Base-by-base conservation (phyloP, 2,797 vertebrate species). In the Darevskia mixta region DNA sequence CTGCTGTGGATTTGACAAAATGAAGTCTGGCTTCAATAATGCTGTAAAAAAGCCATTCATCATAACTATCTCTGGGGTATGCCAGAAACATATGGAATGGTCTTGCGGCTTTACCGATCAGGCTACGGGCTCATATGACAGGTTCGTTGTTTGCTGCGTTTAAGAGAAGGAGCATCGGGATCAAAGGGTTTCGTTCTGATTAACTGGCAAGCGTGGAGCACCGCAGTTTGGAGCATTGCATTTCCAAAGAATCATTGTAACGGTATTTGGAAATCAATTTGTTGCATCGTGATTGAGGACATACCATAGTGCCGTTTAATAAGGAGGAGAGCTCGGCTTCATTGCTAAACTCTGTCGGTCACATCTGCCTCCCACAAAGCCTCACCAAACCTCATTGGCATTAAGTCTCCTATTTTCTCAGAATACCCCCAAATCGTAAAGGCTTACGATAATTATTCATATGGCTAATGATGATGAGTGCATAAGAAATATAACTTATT, bases 1-100 rank as follows among this genome's bases (percentile, higher is more conserved):
- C 64, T 89, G 86, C 15, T 86, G 73, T 78, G 77, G 88, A 76
- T 89, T 93, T 91, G 72, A 83, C 91, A 88, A 93, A 95, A 93
- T 75, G 80, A 95, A 96, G 96, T 91, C 80, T 94, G 91, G 66
- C 83, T 96, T 86, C 90, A 94, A 95, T 91, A 95, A 90, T 76
- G 61, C n/a, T 83, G 87, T 86, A 93, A 92, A 93, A 55, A 94
- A 93, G 67, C 85, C 86, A 83, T 90, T 95, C 94, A 94, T 92
- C 89, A n/a, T 75, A 89, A 82, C 3, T 95, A 92, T 89, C 92
- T 88, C 82, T 83, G 90, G 93, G 88, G 82, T 83, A 88, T 0
- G 78, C 88, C 91, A 90, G 88, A 90, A 95, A 93, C 86, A 84
- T 73, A 79, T 41, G 69, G 88, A 92, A 89, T 38, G 88, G 92